Base-by-base conservation (phyloP, 2,888 invertebrate genomes). In the Drosophila lutescens region DNA sequence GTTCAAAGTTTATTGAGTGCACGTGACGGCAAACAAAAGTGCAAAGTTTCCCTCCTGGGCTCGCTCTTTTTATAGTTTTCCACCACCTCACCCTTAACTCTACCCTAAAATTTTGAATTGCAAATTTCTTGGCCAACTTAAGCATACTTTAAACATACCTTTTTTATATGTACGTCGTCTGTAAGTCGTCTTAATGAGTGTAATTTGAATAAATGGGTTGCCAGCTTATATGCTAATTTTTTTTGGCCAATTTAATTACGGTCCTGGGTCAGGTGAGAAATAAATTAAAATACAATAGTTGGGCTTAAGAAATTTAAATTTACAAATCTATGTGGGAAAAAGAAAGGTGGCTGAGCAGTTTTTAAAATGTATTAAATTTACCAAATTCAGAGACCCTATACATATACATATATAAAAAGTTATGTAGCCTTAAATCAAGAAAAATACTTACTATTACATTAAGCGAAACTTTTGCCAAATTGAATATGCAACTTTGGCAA, bases 1-100 rank as follows among this genome's bases (percentile, higher is more conserved):
- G 88, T 84, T 88, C 77, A 79, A 88, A 87, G 88, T 87, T 88
- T 87, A 88, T 88, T 87, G 88, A 84, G 86, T 82, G 88, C 86
- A 88, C 88, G 87, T 87, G 82, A 82, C 84, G 80, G 78, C 82
- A 87, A 88, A 88, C 84, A 87, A 85, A 87, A 85, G 78, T 80
- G 85, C 79, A 84, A 84, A 86, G 78, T 79, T 84, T 66, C 69
- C 69, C 65, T 70, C 44, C 38, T 67, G 72, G 26, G 20, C 30
- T 15, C 20, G 2, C 49, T 32, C 15, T 60, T 70, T 70, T 61
- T 68, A 44, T 70, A 34, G 49, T 69, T 55, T 69, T 72, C 50
- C 56, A 26, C 20, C 20, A 20, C 55, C 58, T n/a, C n/a, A n/a
- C 66, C 59, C 66, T 65, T 58, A 2, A 57, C 54, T 50, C 63